These are phyloP conservation scores for Arothron firmamentum DNA, from an alignment of 2,113 vertebrate genomes.

Conservation along the genomic window DNA sequence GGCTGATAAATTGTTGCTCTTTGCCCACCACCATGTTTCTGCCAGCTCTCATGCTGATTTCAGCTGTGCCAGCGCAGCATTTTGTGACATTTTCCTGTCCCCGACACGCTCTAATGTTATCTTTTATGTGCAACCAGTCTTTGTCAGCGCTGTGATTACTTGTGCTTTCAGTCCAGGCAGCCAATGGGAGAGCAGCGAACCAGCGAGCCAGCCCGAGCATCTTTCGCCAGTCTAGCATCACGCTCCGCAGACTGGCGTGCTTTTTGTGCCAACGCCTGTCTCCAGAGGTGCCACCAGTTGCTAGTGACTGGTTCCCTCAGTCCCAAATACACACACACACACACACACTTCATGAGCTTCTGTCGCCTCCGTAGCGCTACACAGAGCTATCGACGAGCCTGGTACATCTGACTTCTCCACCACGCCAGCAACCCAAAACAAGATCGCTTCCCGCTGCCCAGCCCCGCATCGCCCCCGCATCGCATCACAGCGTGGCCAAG, in stretches of 20 bases:
- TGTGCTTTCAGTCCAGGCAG: too few species aligned
- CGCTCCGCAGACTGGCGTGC: slow-evolving; percentile 14
- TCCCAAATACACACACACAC: slow-evolving; percentile 11
- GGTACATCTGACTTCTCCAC: slow-evolving; percentile 14
- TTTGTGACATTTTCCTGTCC: neutral
- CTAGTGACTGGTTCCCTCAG: slow-evolving; percentile 25
- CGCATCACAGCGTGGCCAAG: slow-evolving; percentile 34
- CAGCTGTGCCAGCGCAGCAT: neutral
- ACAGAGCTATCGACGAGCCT: slow-evolving; percentile 27
- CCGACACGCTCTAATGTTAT: neutral
- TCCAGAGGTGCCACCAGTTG: slow-evolving; percentile 37
- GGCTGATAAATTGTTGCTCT: slow-evolving; percentile 17
- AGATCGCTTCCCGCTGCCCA: slow-evolving; percentile 32
- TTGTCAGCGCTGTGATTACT: neutral
- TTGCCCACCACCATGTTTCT: slow-evolving; percentile 32
- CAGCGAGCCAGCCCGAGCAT: slow-evolving; percentile 27
- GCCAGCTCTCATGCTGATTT: neutral
- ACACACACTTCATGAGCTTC: slow-evolving; percentile 24
- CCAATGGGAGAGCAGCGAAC: neutral
- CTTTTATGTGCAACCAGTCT: neutral
- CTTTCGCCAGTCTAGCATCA: slow-evolving; percentile 45
- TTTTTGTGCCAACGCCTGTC: slow-evolving; percentile 39
- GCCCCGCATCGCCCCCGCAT: slow-evolving; percentile 15
- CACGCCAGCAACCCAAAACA: slow-evolving; percentile 42
- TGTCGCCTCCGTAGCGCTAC: slow-evolving; percentile 28